Conservation (phyloP, 2,888 invertebrate species). For the Chrysomela aeneicollis region DNA sequence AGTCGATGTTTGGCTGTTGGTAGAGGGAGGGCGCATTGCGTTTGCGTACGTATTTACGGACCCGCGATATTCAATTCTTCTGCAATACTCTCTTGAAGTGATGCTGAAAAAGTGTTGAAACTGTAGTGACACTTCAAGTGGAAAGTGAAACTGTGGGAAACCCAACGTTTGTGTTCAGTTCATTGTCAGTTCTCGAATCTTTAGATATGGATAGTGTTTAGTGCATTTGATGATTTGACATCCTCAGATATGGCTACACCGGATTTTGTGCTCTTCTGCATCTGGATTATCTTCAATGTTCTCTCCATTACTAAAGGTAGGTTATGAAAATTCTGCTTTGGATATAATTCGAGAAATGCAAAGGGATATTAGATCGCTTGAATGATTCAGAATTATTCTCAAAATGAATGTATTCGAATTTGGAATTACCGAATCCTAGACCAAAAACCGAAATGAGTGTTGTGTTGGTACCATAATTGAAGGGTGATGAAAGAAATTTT, state of each 20-base stretch:
- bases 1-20: constrained; percentile 33
- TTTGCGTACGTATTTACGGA: constrained; percentile 25
- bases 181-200: neutral
- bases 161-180: no score
- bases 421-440: no score
- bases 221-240: constrained; percentile 12
- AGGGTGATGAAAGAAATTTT: no score
- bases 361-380: no score
- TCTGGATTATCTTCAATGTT: constrained; percentile 18
- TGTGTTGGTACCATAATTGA: no score
- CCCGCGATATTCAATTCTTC: constrained; percentile 17
- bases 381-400: no score
- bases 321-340: neutral
- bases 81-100: neutral
- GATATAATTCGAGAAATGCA: neutral
- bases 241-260: constrained; percentile 23
- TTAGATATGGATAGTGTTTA: constrained; percentile 30
- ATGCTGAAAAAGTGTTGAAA: no score
- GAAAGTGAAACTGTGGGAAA: no score
- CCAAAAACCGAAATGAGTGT: no score
- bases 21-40: constrained; percentile 25
- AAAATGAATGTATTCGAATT: no score
- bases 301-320: constrained; percentile 28
- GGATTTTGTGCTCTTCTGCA: constrained; percentile 24
- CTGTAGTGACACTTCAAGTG: no score